These are phyloP conservation scores for Watsonalla cultraria DNA, from an alignment of 2,888 invertebrate genomes.

Conservation along the genomic window DNA sequence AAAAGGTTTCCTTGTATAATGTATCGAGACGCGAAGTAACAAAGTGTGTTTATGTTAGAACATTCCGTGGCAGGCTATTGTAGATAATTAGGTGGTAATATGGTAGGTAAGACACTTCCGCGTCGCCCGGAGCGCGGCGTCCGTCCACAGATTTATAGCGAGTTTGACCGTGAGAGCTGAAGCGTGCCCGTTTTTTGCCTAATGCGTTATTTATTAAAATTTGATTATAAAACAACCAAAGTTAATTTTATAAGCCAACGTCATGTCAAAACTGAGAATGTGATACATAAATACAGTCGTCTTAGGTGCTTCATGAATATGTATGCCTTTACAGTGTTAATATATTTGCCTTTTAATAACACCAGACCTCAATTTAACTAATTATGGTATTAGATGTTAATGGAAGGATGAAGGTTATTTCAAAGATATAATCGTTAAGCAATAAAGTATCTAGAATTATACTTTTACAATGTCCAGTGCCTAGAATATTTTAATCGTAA, in stretches of 20 bases:
- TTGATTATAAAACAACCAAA: conserved; percentile 62
- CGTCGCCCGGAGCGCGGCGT: conserved; percentile 29
- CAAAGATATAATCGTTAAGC: conserved; percentile 13
- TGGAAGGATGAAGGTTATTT: conserved; percentile 28
- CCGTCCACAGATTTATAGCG: conserved; percentile 69
- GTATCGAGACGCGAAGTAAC: conserved; percentile 32
- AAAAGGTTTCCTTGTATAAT: conserved; percentile 24
- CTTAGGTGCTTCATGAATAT: conserved; percentile 52
- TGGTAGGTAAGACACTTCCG: conserved; percentile 43
- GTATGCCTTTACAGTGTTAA: conserved; percentile 35
- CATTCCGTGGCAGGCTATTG: conserved; percentile 39
- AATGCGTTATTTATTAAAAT: conserved; percentile 76
- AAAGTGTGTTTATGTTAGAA: conserved; percentile 22
- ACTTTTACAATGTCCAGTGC: conserved; percentile 1
- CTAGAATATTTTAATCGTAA: neutral
- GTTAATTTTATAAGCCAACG: conserved; percentile 51
- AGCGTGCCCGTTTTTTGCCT: conserved; percentile 69
- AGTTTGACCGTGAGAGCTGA: conserved; percentile 74
- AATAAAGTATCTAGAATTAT: conserved; percentile 10
- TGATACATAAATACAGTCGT: conserved; percentile 49
- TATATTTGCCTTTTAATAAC: conserved; percentile 47
- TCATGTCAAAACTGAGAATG: conserved; percentile 51
- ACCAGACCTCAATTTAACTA: conserved; percentile 43
- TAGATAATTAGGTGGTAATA: conserved; percentile 56
- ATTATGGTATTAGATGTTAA: conserved; percentile 37